Conservation (phyloP, 1,140 invertebrate species). For the Drosophila fuyamai region DNA sequence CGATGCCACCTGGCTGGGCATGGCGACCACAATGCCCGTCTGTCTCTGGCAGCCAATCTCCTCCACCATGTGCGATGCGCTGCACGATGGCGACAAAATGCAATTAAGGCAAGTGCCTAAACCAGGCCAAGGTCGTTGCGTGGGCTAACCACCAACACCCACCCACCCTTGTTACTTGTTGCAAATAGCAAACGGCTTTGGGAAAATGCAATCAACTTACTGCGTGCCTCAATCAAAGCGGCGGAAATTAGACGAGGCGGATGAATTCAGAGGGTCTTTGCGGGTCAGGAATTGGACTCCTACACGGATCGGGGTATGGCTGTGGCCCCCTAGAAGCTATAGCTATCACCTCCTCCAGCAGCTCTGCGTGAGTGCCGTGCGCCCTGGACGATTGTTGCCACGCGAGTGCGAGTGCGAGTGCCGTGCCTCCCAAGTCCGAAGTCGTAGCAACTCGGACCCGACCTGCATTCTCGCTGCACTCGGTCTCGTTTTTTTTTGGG, state of each 20-base stretch:
- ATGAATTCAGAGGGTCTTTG: not conserved
- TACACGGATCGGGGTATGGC: not conserved
- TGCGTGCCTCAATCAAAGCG: conserved; percentile 18
- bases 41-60: conserved; percentile 70
- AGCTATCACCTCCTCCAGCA: conserved; percentile 1
- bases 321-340: conserved; percentile 7
- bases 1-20: conserved; percentile 57
- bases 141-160: not conserved
- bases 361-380: conserved; percentile 18
- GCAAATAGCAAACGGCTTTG: conserved; percentile 10
- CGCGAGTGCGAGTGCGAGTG: conserved; percentile 45
- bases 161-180: conserved; percentile 37
- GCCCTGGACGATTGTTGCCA: conserved; percentile 66
- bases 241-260: conserved; percentile 12
- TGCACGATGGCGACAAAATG: conserved; percentile 33
- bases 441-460: conserved; percentile 1
- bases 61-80: conserved; percentile 58
- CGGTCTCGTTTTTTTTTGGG: conserved; percentile 5
- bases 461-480: conserved; percentile 12
- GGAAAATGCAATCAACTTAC: conserved; percentile 24
- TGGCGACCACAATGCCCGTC: conserved; percentile 61
- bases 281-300: not conserved
- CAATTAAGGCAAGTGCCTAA: conserved; percentile 47
- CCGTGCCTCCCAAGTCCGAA: conserved; percentile 14
- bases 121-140: conserved; percentile 65